A percentile compares a stretch with the other conserved stretches of the same genome.
Conservation (phyloP, 2,888 invertebrate genomes). For the Amblyteles armatorius region DNA sequence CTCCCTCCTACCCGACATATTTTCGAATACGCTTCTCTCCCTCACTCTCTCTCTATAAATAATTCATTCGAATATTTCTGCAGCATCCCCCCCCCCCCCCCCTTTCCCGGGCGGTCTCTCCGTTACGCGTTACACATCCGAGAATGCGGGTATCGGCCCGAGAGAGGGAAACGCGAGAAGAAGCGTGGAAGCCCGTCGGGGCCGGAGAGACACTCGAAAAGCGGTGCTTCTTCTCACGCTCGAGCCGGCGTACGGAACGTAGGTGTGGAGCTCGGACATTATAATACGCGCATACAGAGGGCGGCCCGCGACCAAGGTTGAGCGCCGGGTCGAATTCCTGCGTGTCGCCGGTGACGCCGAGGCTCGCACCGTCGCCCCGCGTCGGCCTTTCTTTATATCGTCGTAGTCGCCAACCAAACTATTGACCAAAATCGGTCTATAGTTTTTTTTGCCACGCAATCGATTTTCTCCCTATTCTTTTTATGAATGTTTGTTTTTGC, state of each 20-base stretch:
- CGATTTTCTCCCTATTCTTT: not conserved
- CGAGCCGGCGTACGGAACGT: not conserved
- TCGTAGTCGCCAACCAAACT: not conserved
- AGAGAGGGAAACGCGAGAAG: slow-evolving; percentile 11
- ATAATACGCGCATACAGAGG: slow-evolving; percentile 29
- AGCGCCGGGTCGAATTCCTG: slow-evolving; percentile 64
- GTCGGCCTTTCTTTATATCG: slow-evolving; percentile 36
- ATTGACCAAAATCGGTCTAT: not conserved
- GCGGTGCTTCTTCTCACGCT: slow-evolving; percentile 56
- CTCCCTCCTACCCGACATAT: not conserved
- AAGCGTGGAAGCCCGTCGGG: slow-evolving; percentile 33
- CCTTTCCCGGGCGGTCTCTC: not conserved
- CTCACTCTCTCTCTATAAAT: slow-evolving; percentile 74
- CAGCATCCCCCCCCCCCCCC: slow-evolving; percentile 28
- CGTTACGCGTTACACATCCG: slow-evolving; percentile 63
- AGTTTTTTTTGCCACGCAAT: not conserved
- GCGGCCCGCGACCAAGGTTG: slow-evolving; percentile 59
- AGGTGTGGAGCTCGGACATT: slow-evolving; percentile 1
- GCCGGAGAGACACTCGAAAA: slow-evolving; percentile 44
- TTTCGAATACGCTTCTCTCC: slow-evolving; percentile 10
- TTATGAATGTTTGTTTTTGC: not conserved
- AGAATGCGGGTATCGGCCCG: slow-evolving; percentile 50
- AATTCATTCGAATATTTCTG: slow-evolving; percentile 74
- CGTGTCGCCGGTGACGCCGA: slow-evolving; percentile 57
- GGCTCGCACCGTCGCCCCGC: slow-evolving; percentile 14